Conservation (phyloP, 1,140 invertebrate species). For the Cyclargus thomasi region DNA sequence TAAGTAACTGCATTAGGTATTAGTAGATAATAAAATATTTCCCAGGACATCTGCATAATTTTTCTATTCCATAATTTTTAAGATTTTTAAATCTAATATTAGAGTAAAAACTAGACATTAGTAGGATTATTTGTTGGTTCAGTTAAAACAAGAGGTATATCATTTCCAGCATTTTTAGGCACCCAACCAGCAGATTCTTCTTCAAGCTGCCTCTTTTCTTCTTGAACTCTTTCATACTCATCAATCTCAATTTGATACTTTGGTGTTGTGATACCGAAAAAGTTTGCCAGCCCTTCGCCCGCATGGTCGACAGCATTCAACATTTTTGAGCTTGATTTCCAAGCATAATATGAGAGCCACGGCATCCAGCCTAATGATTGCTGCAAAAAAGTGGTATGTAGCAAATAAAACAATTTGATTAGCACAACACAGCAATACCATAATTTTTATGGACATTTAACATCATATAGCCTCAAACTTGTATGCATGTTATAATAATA, state of each 20-base stretch:
- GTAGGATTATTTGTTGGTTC: slow-evolving; percentile 41
- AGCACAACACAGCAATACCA: too few relatives aligned
- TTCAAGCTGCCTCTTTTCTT: slow-evolving; percentile 71
- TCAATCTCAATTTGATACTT: slow-evolving; percentile 94
- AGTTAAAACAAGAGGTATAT: slow-evolving; percentile 60
- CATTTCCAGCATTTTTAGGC: slow-evolving; percentile 51
- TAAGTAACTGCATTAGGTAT: too few relatives aligned
- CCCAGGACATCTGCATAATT: too few relatives aligned
- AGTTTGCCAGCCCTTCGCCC: slow-evolving; percentile 88
- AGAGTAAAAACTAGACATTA: background rate
- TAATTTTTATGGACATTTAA: too few relatives aligned
- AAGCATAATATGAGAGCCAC: slow-evolving; percentile 84
- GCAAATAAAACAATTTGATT: background rate
- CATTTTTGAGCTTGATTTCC: slow-evolving; percentile 78
- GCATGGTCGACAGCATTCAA: slow-evolving; percentile 87
- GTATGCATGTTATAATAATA: too few relatives aligned
- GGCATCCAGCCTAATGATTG: slow-evolving; percentile 80
- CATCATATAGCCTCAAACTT: too few relatives aligned
- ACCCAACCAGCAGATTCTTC: slow-evolving; percentile 73
- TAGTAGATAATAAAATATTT: too few relatives aligned
- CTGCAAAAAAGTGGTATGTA: slow-evolving; percentile 51
- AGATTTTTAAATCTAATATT: too few relatives aligned
- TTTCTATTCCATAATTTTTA: too few relatives aligned
- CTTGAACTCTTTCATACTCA: slow-evolving; percentile 82
- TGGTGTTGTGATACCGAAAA: slow-evolving; percentile 93